Percentiles rank a stretch among this genome's conserved stretches.
Evolutionary conservation across 2,888 invertebrate genomes (phyloP).

Genomic region (Lasius fuliginosus): DNA sequence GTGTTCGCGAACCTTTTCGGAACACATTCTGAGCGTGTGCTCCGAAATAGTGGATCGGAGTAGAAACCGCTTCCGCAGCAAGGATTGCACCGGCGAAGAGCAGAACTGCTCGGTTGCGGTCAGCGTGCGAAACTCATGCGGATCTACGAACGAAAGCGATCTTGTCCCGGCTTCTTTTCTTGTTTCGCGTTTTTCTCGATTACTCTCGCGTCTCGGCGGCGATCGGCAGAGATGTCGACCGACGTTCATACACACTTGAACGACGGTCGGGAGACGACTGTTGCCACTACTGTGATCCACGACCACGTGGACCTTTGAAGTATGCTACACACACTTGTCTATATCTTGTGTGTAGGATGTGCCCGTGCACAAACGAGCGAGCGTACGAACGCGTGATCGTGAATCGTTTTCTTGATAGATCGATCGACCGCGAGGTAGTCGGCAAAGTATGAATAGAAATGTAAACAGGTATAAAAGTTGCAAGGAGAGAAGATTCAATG

Average conservation of each 20-base stretch:
- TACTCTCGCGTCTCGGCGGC: slow-evolving; percentile 29
- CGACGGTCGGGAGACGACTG: slow-evolving; percentile 80
- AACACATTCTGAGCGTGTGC: neutral
- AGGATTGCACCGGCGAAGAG: neutral
- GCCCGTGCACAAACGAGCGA: slow-evolving; percentile 16
- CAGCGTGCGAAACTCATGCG: slow-evolving; percentile 18
- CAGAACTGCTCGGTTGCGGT: slow-evolving; percentile 13
- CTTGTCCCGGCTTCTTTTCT: slow-evolving; percentile 45
- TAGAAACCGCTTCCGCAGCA: neutral
- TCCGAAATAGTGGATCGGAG: neutral
- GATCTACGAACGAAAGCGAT: slow-evolving; percentile 49
- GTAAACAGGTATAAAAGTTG: neutral
- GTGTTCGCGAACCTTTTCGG: slow-evolving; percentile 10
- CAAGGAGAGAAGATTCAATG: neutral
- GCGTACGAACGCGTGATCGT: slow-evolving; percentile 28
- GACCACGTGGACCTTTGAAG: slow-evolving; percentile 80
- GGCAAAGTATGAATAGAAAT: neutral
- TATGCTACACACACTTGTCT: slow-evolving; percentile 72
- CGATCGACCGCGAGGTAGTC: neutral
- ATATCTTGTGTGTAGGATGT: slow-evolving; percentile 58
- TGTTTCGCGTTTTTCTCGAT: slow-evolving; percentile 34
- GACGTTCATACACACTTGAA: slow-evolving; percentile 70
- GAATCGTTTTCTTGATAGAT: slow-evolving; percentile 26
- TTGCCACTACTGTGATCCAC: slow-evolving; percentile 76
- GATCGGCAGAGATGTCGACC: slow-evolving; percentile 45